Evolutionary conservation across 2,888 invertebrate genomes (phyloP).

Genomic region (Gnatocerus cornutus): DNA sequence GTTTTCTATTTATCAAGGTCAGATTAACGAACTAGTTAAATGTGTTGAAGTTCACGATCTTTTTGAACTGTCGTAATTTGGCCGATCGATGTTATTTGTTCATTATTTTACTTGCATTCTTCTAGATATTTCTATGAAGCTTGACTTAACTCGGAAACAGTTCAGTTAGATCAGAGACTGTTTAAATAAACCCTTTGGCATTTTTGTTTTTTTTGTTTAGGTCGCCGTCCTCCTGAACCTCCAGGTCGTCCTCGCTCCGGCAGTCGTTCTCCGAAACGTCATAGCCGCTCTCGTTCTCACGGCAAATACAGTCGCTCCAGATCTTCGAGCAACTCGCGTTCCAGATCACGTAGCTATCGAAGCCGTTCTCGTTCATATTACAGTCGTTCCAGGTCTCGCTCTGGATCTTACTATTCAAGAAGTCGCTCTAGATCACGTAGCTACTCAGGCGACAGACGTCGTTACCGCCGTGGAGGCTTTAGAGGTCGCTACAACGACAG

Average conservation of each 20-base stretch:
- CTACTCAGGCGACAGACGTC: constrained; percentile 71
- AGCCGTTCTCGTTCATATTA: constrained; percentile 78
- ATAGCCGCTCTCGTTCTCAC: constrained; percentile 79
- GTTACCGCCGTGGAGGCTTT: constrained; percentile 72
- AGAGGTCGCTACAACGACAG: constrained; percentile 76
- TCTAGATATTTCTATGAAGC: too few species aligned
- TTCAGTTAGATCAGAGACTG: too few species aligned
- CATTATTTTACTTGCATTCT: too few species aligned
- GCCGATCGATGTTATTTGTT: too few species aligned
- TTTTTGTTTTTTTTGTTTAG: constrained; percentile 46
- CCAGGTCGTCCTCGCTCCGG: constrained; percentile 72
- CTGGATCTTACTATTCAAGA: constrained; percentile 74
- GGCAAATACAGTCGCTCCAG: constrained; percentile 70
- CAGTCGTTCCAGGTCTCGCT: constrained; percentile 72
- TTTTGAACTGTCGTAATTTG: too few species aligned
- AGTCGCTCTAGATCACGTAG: constrained; percentile 76
- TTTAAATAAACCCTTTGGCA: not conserved
- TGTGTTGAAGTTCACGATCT: too few species aligned
- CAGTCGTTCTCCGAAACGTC: constrained; percentile 77
- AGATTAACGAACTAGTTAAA: too few species aligned
- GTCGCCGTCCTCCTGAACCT: constrained; percentile 69
- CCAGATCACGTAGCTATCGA: constrained; percentile 69
- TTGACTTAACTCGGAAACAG: too few species aligned
- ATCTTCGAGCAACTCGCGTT: constrained; percentile 72
- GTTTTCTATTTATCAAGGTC: too few species aligned